Base-by-base conservation (phyloP, 2,888 invertebrate genomes). In the Thera britannica region DNA sequence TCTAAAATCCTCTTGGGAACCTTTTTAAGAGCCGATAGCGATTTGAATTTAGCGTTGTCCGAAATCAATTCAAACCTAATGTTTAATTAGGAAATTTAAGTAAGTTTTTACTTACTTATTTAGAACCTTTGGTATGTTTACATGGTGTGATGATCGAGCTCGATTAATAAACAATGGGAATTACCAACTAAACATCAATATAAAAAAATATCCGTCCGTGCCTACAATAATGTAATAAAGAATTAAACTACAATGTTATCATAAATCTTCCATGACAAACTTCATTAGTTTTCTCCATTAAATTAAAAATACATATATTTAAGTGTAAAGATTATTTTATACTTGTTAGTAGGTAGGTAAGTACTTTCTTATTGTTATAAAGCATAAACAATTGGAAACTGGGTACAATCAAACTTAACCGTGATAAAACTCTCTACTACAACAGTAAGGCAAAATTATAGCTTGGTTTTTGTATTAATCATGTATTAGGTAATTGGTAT, bases 11-110 rank as follows among this genome's bases (percentile, higher is more conserved):
- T 65, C 62, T 69, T 67, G 72, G 70, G 66, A 70, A 66, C 65
- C 60, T 71, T 75, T 72, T n/a, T 41, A 65, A 70, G 68, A 71
- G 86, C 86, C 78, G 72, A 76, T 46, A 66, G 87, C 86, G 86
- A 86, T 78, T 65, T 73, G 66, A 63, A 38, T 73, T 62, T 59
- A 56, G 48, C 36, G 6, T 23, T 51, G 34, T 23, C 51, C 23
- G 38, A 51, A 65, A 61, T 68, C n/a, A 58, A 49, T 57, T 35
- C 60, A 57, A 60, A 55, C 58, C 55, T 44, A 8, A 52, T 54
- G 35, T 52, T 52, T 57, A 51, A 52, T 34, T 52, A 9, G 34
- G 34, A n/a, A 63, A 55, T 58, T 67, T 34, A 46, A 49, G 36
- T 51, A 44, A 35, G 23, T 54, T 12, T 6, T 38, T 49, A 59